These are phyloP conservation scores for Recurvirostra avosetta DNA, from an alignment of 2,113 vertebrate genomes.

Conservation along the genomic window DNA sequence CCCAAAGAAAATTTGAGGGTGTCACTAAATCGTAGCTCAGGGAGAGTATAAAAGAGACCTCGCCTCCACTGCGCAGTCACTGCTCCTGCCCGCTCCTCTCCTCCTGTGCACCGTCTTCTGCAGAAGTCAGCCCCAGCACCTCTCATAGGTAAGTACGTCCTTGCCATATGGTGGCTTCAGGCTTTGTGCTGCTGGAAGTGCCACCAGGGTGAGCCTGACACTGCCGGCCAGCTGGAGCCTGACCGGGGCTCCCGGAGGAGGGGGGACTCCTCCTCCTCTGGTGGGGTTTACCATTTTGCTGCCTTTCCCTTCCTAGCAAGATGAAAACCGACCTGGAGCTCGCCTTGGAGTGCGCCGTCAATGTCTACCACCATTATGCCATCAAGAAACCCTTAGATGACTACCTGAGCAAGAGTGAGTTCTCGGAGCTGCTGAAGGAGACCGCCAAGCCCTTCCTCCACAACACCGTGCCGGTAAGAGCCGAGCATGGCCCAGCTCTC, in stretches of 20 bases:
- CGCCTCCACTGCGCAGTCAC: rapidly evolving
- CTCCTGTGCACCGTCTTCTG: rapidly evolving
- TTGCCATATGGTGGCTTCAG: rapidly evolving
- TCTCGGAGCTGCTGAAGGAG: background rate
- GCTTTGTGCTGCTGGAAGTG: background rate
- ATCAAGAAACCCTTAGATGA: rapidly evolving
- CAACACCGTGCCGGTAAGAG: background rate
- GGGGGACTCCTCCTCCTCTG: rapidly evolving
- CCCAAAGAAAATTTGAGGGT: background rate
- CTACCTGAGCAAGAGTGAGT: background rate
- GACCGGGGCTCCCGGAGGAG: background rate
- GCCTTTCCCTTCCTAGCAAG: background rate
- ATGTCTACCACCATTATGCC: background rate
- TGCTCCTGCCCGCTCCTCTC: background rate
- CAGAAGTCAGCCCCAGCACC: background rate
- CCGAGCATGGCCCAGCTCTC: background rate
- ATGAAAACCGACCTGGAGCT: constrained; percentile 20
- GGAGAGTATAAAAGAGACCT: background rate
- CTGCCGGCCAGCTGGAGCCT: no score
- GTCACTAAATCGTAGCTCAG: background rate
- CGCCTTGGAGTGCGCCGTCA: background rate
- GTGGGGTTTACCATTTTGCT: rapidly evolving
- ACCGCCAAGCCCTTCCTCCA: background rate
- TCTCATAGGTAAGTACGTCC: background rate
- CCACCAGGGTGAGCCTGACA: rapidly evolving